phyloP scores from a whole-genome alignment of 1,140 invertebrate species.

The Sminthurides bifidus region DNA sequence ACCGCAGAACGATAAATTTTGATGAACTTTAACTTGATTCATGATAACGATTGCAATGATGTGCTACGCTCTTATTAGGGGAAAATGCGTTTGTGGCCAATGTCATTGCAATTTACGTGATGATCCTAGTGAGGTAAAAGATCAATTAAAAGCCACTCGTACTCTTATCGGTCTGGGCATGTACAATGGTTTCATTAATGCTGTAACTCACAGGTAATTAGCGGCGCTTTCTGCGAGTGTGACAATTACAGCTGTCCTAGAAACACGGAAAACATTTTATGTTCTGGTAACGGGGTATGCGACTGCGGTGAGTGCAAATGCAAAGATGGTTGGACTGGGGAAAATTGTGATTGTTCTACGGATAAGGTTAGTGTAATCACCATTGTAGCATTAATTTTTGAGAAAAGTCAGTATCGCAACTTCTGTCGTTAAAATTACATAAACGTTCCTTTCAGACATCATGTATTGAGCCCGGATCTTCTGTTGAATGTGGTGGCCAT shows the following conservation, averaged over 20 bases:
- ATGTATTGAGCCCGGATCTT: background rate
- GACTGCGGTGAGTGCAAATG: background rate
- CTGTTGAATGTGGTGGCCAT: background rate
- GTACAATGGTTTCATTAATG: too few relatives aligned
- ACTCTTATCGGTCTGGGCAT: too few relatives aligned
- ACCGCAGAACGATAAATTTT: background rate
- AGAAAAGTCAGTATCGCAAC: background rate
- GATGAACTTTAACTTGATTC: background rate
- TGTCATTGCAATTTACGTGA: constrained; percentile 23
- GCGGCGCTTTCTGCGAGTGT: too few relatives aligned
- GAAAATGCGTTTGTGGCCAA: constrained; percentile 14
- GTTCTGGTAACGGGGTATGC: too few relatives aligned
- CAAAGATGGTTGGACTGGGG: background rate
- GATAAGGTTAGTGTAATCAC: background rate
- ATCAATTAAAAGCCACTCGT: too few relatives aligned
- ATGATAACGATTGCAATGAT: background rate
- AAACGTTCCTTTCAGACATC: background rate
- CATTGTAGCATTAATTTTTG: background rate
- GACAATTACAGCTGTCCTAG: too few relatives aligned
- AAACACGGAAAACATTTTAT: too few relatives aligned
- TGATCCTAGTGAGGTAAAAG: too few relatives aligned
- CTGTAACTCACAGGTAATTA: too few relatives aligned
- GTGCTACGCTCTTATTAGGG: background rate
- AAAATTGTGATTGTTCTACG: background rate
- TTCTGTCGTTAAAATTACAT: background rate